Percentiles rank a stretch among this genome's conserved stretches.
phyloP scores from a whole-genome alignment of 2,113 vertebrate genomes.

The Cebidichthys violaceus region DNA sequence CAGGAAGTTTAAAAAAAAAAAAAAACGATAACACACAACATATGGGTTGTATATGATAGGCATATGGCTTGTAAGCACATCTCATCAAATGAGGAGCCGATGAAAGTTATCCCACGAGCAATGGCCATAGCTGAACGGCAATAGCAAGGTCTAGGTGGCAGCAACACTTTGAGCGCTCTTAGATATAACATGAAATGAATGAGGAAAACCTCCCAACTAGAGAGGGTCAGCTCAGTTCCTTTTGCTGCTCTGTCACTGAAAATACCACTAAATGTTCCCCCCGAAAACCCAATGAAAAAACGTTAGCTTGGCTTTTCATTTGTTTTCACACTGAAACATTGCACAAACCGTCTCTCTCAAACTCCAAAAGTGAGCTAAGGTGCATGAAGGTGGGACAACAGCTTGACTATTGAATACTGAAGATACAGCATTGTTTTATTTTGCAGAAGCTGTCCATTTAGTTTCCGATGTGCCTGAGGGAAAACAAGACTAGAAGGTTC shows the following conservation, averaged over 20 bases:
- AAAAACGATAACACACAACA: background rate
- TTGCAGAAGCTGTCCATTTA: background rate
- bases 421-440: background rate
- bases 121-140: background rate
- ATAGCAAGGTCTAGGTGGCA: constrained; percentile 9
- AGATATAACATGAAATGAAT: background rate
- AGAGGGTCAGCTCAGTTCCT: constrained; percentile 12
- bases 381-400: background rate
- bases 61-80: constrained; percentile 26
- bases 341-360: background rate
- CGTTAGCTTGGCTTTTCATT: background rate
- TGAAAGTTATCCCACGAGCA: background rate
- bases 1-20: background rate
- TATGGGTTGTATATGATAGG: constrained; percentile 6
- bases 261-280: background rate
- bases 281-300: background rate
- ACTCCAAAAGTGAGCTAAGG: background rate
- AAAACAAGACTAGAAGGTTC: background rate
- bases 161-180: background rate
- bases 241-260: constrained; percentile 9
- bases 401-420: background rate
- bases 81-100: constrained; percentile 5
- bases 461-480: background rate
- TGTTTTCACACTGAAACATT: constrained; percentile 2
- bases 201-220: constrained; percentile 6